Evolutionary conservation across 1,140 invertebrate species (phyloP).

Genomic region (Dreissena rostriformis): DNA sequence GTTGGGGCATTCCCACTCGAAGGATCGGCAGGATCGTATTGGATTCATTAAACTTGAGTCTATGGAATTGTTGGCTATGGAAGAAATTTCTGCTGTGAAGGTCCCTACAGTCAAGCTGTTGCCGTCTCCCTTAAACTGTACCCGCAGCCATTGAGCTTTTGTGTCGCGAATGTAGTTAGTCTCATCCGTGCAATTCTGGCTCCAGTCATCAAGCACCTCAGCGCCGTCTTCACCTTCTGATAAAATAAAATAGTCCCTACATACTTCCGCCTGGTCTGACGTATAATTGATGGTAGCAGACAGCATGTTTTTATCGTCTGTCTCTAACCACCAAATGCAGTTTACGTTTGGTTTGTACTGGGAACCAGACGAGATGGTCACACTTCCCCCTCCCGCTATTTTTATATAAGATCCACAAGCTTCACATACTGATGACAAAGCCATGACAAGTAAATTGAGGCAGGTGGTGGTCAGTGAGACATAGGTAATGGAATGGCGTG

Average conservation of each 20-base stretch:
- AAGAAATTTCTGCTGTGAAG: background rate
- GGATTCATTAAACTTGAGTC: too few relatives aligned
- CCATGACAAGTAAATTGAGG: too few relatives aligned
- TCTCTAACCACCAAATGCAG: constrained; percentile 53
- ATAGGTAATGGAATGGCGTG: too few relatives aligned
- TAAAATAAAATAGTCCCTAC: constrained; percentile 45
- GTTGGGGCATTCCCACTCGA: constrained; percentile 68
- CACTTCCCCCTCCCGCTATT: constrained; percentile 7
- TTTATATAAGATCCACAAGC: constrained; percentile 39
- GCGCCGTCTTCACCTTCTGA: too few relatives aligned
- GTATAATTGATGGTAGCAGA: constrained; percentile 28
- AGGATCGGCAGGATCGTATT: constrained; percentile 62
- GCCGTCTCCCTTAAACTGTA: background rate
- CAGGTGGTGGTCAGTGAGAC: too few relatives aligned
- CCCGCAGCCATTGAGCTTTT: background rate
- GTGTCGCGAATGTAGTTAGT: background rate
- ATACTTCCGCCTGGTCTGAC: constrained; percentile 25
- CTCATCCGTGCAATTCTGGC: background rate
- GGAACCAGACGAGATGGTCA: constrained; percentile 3
- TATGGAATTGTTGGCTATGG: background rate
- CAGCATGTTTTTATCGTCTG: constrained; percentile 9
- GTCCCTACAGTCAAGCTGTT: background rate
- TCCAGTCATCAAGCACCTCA: background rate
- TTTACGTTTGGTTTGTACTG: constrained; percentile 28
- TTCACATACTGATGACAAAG: too few relatives aligned